A percentile compares a stretch with the other conserved stretches of the same genome.
These are phyloP conservation scores for Nomada goodeniana DNA, from an alignment of 2,888 invertebrate genomes.

Conservation along the genomic window DNA sequence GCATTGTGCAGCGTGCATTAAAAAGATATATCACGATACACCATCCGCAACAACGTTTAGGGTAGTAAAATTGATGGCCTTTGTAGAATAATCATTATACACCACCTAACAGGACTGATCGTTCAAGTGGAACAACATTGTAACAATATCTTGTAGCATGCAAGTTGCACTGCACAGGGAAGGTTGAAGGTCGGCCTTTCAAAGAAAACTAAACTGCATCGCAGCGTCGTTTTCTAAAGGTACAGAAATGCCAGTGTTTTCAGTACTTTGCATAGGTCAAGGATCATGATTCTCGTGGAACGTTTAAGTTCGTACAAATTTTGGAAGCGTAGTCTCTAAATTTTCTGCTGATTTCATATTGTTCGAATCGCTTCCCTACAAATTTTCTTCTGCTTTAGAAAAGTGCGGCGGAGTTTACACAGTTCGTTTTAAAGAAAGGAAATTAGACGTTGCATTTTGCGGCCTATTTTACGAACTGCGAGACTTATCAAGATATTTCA, in stretches of 20 bases:
- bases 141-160: slow-evolving; percentile 40
- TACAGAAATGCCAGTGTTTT: slow-evolving; percentile 51
- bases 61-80: slow-evolving; percentile 48
- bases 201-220: slow-evolving; percentile 56
- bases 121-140: slow-evolving; percentile 61
- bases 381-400: neutral
- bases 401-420: neutral
- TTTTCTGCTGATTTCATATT: neutral
- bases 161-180: slow-evolving; percentile 47
- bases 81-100: slow-evolving; percentile 49
- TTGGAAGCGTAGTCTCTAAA: neutral
- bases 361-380: neutral
- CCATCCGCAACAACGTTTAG: slow-evolving; percentile 7
- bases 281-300: slow-evolving; percentile 24
- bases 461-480: neutral
- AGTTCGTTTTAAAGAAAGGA: neutral
- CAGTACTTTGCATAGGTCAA: slow-evolving; percentile 45
- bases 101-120: slow-evolving; percentile 46
- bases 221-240: slow-evolving; percentile 47
- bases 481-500: neutral
- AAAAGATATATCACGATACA: slow-evolving; percentile 8
- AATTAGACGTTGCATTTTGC: neutral
- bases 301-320: neutral
- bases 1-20: too few species aligned
- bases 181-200: slow-evolving; percentile 56